phyloP scores from a whole-genome alignment of 1,140 invertebrate genomes.

The Trypoxylus dichotomus region DNA sequence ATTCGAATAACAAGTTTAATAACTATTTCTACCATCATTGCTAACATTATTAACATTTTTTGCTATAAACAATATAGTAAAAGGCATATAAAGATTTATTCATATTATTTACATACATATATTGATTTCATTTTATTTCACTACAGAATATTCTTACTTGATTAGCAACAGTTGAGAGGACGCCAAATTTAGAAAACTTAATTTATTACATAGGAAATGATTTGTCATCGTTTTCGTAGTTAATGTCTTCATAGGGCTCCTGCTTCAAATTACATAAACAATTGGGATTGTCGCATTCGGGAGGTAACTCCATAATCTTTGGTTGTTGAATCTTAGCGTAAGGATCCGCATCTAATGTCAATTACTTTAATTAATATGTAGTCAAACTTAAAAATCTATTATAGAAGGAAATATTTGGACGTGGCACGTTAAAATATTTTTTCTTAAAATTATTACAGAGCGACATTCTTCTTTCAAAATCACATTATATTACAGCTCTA shows the following conservation, averaged over 20 bases:
- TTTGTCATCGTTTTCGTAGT: neutral
- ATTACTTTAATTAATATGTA: too few relatives aligned
- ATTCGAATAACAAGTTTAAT: too few relatives aligned
- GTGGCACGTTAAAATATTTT: too few relatives aligned
- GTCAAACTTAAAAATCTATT: too few relatives aligned
- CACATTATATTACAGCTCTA: too few relatives aligned
- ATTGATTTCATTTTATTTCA: neutral
- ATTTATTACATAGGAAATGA: neutral
- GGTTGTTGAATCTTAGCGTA: neutral
- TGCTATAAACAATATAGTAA: neutral
- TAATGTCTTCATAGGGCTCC: slow-evolving; percentile 24
- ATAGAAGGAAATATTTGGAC: too few relatives aligned
- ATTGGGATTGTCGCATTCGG: slow-evolving; percentile 33
- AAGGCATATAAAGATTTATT: slow-evolving; percentile 3
- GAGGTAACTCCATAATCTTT: neutral
- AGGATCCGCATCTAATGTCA: neutral
- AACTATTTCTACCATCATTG: too few relatives aligned
- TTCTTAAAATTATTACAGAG: too few relatives aligned
- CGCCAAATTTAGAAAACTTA: neutral
- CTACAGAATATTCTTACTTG: neutral
- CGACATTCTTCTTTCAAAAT: too few relatives aligned
- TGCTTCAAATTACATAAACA: slow-evolving; percentile 35
- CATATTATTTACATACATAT: neutral
- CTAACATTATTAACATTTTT: too few relatives aligned
- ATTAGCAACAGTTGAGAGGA: neutral